phyloP scores from a whole-genome alignment of 2,888 invertebrate genomes.

The Caenorhabditis sp. region DNA sequence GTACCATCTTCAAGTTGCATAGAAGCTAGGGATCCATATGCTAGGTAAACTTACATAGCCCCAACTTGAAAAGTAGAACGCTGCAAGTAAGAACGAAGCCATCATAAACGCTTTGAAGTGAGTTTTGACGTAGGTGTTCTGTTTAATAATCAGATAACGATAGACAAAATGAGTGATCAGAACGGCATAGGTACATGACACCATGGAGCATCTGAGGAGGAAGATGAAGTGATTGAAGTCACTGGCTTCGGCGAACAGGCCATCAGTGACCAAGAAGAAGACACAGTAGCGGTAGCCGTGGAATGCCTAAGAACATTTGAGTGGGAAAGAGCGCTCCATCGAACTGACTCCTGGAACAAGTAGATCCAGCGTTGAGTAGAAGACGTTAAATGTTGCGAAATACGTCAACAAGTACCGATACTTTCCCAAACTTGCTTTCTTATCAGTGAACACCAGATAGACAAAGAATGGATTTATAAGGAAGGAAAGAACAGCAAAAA shows the following conservation, averaged over 20 bases:
- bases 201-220: constrained; percentile 11
- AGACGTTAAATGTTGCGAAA: background rate
- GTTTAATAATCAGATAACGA: constrained; percentile 7
- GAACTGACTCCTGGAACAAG: no score
- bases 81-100: background rate
- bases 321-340: constrained; percentile 4
- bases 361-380: background rate
- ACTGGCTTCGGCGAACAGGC: constrained; percentile 7
- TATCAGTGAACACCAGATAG: background rate
- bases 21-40: background rate
- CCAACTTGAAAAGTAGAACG: background rate
- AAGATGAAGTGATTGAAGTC: background rate
- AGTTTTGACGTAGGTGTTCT: background rate
- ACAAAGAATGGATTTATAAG: background rate
- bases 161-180: constrained; percentile 35
- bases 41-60: background rate
- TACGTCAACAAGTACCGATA: background rate
- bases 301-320: constrained; percentile 14
- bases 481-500: background rate
- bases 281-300: constrained; percentile 22
- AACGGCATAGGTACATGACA: constrained; percentile 26
- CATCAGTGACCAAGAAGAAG: constrained; percentile 27
- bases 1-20: background rate
- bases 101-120: background rate
- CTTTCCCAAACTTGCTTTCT: background rate